Evolutionary conservation across 2,113 vertebrate genomes (phyloP), one percentile per base, ranked within the genome.

Genomic region (Syrrhaptes paradoxus): DNA sequence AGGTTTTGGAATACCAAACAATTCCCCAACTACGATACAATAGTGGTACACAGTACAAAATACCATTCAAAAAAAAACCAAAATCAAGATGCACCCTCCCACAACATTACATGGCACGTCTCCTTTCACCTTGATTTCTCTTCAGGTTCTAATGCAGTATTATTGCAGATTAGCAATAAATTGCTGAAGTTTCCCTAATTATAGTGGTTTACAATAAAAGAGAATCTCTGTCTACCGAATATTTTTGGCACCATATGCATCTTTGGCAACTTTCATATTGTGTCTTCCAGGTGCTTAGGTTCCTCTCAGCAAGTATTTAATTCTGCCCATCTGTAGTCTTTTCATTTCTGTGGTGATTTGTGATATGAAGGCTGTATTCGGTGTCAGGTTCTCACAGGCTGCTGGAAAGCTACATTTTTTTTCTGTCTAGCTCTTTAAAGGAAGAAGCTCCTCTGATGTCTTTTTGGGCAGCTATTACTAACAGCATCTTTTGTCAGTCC

Each of bases 291-390:
- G 63, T 80, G 67, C 55, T 80, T 71, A 59, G 8, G 3, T 29
- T 91, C 29, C 55, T 91, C 91, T 86, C 93, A 94, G 95, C 88
- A 94, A 91, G 93, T 63, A 81, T 94, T 93, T 90, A 77, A 95
- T 86, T 77, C 75, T 55, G 38, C 22, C 59, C 73, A 57, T 86
- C 62, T 83, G 83, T 62, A 85, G 24, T 61, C 82, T 95, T 93
- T 91, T 83, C 86, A 72, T 74, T 91, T 92, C 90, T 68, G 75
- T 59, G 83, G 92, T 54, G 85, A 94, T 93, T 86, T 95, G 85
- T 2, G 6, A 91, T 67, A 55, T n/a, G 65, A 88, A 86, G 7
- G 48, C 7, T 6, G 46, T 21, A 70, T 57, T 66, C 46, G 38
- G 55, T 95, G 95, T 85, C 95, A 96, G 65, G 26, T 67, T 88